Base-by-base conservation (phyloP, 2,797 vertebrate genomes). In the Ctenosaura bakeri region DNA sequence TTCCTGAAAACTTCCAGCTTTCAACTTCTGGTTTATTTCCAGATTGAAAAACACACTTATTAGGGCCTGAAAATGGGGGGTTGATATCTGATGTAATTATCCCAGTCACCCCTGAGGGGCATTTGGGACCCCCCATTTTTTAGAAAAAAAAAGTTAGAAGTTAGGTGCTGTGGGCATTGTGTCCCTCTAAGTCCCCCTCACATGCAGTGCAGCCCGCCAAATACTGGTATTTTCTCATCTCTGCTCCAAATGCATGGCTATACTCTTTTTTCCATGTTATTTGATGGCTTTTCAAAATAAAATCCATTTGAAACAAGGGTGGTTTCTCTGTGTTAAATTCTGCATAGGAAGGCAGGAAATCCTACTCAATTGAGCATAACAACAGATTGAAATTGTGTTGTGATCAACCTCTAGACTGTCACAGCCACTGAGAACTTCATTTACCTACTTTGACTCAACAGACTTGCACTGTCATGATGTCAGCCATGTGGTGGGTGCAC, bases 261-360 rank as follows among this genome's bases (percentile, higher is more conserved):
- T n/a, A 73, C n/a, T 12, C 12, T 42, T 76, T 92, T 59, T 24
- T 32, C 77, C 42, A 35, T 91, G 54, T 26, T 85, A 76, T 1
- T 7, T 76, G 81, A 88, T 38, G 46, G 50, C 20, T 42, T 88
- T 85, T 87, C 81, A 93, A 88, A 93, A 92, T 87, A 56, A 87
- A 93, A 82, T 50, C 29, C 32, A 80, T 35, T 42, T 18, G 26
- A 84, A 91, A 85, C 81, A 88, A 92, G 54, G 20, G 16, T n/a
- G 18, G 6, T 71, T 7, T 42, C 8, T 66, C 8, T 38, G 6
- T 29, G 80, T 0, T 78, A 0, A 91, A 52, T 84, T 74, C 88
- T 32, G 83, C 82, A 71, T 93, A 92, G 26, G 2, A 42, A 89
- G 82, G 92, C 85, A 87, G 2, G 16, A 50, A n/a, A 14, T 18